Base-by-base conservation (phyloP, 2,888 invertebrate genomes). In the Temnothorax ravouxi region DNA sequence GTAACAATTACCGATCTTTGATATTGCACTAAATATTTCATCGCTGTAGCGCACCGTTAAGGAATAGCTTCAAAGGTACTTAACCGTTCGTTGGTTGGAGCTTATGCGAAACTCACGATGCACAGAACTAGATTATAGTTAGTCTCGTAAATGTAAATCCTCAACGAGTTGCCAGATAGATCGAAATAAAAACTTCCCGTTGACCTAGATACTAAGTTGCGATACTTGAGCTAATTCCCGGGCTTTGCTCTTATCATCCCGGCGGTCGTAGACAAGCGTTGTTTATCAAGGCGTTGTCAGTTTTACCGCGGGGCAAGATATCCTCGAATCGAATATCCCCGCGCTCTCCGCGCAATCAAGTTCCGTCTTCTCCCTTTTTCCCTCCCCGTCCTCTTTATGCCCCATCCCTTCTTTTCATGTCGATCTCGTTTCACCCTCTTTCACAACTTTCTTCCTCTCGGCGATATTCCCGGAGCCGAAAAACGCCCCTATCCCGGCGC, bases 281-380 rank as follows among this genome's bases (percentile, higher is more conserved):
- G 89, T 89, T 90, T 88, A 90, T 89, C 89, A 88, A 86, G 72
- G 81, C 83, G 87, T 86, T 90, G 90, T 90, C 89, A 84, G 85
- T 89, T 85, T 84, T 84, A 81, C 71, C 72, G 85, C 72, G 86
- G 86, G 83, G 76, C 79, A 62, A 75, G 85, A 83, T 77, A 52
- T 79, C 66, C 77, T 83, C 81, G 84, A 1, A 1, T 25, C 25
- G 25, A 88, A 86, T 87, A 89, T 89, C 89, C 82, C 25, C n/a
- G n/a, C n/a, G n/a, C n/a, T n/a, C n/a, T n/a, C 21, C 77, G 81
- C 83, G 83, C 87, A 86, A 87, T 89, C 88, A 85, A 75, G 61
- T 62, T 64, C 41, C 80, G 38, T 34, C 34, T 21, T 8, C 8
- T 34, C 1, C 9, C 1, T 25, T n/a, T 77, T 52, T 50, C 38